These are phyloP conservation scores for Ficedula albicollis DNA, from an alignment of 2,797 vertebrate species.

Conservation along the genomic window DNA sequence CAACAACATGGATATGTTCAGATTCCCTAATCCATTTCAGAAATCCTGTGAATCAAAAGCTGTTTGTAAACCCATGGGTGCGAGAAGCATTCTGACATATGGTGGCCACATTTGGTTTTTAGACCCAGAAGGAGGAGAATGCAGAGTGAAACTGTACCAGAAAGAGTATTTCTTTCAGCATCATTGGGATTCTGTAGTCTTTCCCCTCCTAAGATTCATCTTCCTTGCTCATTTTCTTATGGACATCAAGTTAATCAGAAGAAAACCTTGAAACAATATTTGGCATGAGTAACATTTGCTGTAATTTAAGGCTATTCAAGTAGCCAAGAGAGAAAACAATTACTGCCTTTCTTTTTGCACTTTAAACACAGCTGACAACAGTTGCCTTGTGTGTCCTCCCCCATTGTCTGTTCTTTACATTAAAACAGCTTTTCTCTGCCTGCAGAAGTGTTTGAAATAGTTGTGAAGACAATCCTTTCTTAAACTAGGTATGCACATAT, in stretches of 20 bases:
- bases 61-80: not conserved
- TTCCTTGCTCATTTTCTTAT: not conserved
- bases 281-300: not conserved
- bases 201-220: not conserved
- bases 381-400: not conserved
- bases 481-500: not conserved
- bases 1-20: not conserved
- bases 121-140: not conserved
- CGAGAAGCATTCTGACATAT: not conserved
- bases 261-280: not conserved
- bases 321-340: not conserved
- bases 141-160: not conserved
- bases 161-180: not conserved
- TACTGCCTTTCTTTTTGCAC: not conserved
- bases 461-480: not conserved
- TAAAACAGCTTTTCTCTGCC: not conserved
- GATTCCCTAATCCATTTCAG: not conserved
- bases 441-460: not conserved
- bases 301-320: not conserved
- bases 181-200: not conserved
- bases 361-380: not conserved
- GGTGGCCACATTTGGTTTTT: not conserved
- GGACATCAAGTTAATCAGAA: not conserved
- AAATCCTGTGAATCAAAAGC: not conserved
- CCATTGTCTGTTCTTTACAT: not conserved